Base-by-base conservation (phyloP, 92 coral and sea anemone species). In the Paramuricea clavata region DNA sequence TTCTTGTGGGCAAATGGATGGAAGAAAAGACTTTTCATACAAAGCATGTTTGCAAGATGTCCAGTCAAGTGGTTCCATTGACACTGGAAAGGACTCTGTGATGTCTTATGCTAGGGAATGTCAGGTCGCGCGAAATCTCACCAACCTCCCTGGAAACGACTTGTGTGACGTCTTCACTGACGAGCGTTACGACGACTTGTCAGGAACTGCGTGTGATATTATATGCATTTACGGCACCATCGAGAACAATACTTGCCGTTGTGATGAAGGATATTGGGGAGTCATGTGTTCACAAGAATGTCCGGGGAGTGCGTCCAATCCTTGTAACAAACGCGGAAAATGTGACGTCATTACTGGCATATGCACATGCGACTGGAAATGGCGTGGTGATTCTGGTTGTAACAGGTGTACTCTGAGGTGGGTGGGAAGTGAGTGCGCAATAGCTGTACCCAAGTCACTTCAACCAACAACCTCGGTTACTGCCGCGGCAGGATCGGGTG, bases 241-340 rank as follows among this genome's bases (percentile, higher is more conserved):
- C 65, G 43, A 28, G 31, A 72, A 82, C 32, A 86, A 50, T 25
- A 73, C 84, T 12, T 96, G 99, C 86, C 82, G 82, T 75, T 96
- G 99, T 82, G 99, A 94, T 59, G 35, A 34, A 67, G 99, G 99
- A 49, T 94, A 96, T 91, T 96, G 99, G 99, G 99, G 98, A 6
- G 85, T 43, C 35, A 94, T 90, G 81, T 96, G 99, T 76, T 91
- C 98, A 16, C 67, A 80, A 61, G 91, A 89, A 71, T 96, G 99
- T 68, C 97, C 95, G 3, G 99, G 99, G 69, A 94, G 99, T 27
- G 95, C 99, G 13, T 82, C 47, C 0, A 96, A 93, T 83, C 97
- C 98, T n/a, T 96, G 99, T 81, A 89, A 77, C 78, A 94, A 94
- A 31, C 93, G 90, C 81, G 99, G 99, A 13, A 92, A 85, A 64